These are phyloP conservation scores for Torymus aiolomorphi DNA, from an alignment of 2,888 invertebrate species.

Conservation along the genomic window DNA sequence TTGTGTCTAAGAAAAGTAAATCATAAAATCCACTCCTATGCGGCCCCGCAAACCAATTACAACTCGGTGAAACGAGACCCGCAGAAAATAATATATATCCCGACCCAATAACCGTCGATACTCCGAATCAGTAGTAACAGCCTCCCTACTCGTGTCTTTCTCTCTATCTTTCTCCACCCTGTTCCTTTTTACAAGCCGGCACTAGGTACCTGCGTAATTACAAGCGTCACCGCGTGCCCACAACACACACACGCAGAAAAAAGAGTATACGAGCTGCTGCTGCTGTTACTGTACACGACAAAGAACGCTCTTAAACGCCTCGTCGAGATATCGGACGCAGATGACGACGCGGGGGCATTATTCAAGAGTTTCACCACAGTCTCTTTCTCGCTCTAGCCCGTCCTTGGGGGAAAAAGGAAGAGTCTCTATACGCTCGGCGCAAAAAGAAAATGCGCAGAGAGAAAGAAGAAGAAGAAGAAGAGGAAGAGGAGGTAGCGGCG, in stretches of 20 bases:
- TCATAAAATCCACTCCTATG: no score
- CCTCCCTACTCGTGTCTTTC: neutral
- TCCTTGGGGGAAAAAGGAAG: slow-evolving; percentile 41
- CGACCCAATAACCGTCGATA: neutral
- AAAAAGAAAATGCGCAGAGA: slow-evolving; percentile 20
- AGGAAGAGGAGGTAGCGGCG: neutral
- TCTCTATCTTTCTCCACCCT: neutral
- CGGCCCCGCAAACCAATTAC: no score
- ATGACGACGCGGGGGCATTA: slow-evolving; percentile 21
- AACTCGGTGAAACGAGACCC: no score
- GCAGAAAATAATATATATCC: neutral
- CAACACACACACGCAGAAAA: slow-evolving; percentile 1
- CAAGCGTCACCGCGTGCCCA: neutral
- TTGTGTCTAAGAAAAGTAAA: no score
- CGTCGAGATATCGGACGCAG: slow-evolving; percentile 8
- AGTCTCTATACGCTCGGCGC: neutral
- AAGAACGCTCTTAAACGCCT: neutral
- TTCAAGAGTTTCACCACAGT: slow-evolving; percentile 43
- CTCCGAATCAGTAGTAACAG: slow-evolving; percentile 13
- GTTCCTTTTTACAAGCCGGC: no score
- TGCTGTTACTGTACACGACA: no score
- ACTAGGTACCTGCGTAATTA: slow-evolving; percentile 1
- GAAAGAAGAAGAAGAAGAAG: neutral
- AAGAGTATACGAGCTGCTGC: neutral
- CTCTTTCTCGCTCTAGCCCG: slow-evolving; percentile 40